Conservation (phyloP, 2,797 vertebrate genomes). For the Selene dorsalis region DNA sequence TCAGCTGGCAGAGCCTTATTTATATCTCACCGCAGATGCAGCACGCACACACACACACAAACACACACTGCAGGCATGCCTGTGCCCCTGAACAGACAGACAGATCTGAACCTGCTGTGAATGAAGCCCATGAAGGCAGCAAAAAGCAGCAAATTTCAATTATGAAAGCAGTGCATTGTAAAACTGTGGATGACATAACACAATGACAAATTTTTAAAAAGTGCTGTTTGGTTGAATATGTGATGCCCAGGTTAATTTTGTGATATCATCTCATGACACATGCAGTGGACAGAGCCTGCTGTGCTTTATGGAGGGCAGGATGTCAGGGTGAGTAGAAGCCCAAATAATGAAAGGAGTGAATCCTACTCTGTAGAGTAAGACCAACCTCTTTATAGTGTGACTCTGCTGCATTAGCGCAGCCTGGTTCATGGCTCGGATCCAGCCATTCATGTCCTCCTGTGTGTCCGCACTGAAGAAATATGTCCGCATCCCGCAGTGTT, state of each 20-base stretch:
- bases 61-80: slow-evolving; percentile 27
- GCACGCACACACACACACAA: slow-evolving; percentile 1
- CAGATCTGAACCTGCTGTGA: slow-evolving; percentile 36
- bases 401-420: slow-evolving; percentile 97
- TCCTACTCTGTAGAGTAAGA: slow-evolving; percentile 47
- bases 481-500: slow-evolving; percentile 96
- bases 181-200: slow-evolving; percentile 4
- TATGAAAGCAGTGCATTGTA: not conserved
- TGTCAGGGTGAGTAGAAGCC: slow-evolving; percentile 5
- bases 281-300: slow-evolving; percentile 15
- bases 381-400: slow-evolving; percentile 90
- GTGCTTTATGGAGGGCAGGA: slow-evolving; percentile 14
- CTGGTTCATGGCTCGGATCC: slow-evolving; percentile 98
- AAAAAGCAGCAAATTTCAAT: no score
- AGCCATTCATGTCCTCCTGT: slow-evolving; percentile 97
- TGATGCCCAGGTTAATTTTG: slow-evolving; percentile 5
- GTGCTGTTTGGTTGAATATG: not conserved
- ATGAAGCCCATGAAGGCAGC: not conserved
- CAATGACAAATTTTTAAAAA: not conserved
- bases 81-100: slow-evolving; percentile 45
- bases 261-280: slow-evolving; percentile 14
- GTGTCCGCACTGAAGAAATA: slow-evolving; percentile 99
- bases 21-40: slow-evolving; percentile 46
- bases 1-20: slow-evolving; percentile 42
- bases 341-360: slow-evolving; percentile 39